phyloP scores from a whole-genome alignment of 2,888 invertebrate genomes.

The Phengaris arion region DNA sequence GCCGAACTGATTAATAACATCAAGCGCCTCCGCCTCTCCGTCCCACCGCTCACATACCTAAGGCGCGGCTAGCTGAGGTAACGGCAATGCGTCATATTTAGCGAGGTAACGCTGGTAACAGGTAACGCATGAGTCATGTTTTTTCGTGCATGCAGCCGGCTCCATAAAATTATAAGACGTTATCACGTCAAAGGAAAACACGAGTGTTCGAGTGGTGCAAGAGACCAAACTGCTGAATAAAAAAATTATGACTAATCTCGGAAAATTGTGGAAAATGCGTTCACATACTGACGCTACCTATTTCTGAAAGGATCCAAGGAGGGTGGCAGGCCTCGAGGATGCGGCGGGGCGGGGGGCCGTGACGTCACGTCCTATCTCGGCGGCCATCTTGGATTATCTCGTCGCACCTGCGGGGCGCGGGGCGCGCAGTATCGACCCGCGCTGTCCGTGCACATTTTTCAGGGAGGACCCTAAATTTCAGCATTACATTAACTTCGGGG shows the following conservation, averaged over 20 bases:
- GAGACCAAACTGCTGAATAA: too few species aligned
- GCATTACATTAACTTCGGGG: slow-evolving; percentile 55
- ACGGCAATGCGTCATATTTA: too few species aligned
- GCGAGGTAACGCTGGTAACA: too few species aligned
- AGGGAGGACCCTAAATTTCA: slow-evolving; percentile 48
- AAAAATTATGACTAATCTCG: background rate
- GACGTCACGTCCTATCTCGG: slow-evolving; percentile 81
- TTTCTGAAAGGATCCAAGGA: slow-evolving; percentile 79
- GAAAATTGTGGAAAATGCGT: background rate
- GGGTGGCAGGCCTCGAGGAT: slow-evolving; percentile 75
- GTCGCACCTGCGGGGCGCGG: slow-evolving; percentile 77
- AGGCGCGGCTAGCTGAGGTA: too few species aligned
- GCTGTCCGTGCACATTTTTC: slow-evolving; percentile 71
- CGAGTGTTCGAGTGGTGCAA: too few species aligned
- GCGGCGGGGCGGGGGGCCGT: slow-evolving; percentile 60
- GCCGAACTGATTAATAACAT: too few species aligned
- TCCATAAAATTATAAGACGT: too few species aligned
- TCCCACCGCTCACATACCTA: too few species aligned
- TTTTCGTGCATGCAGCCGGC: too few species aligned
- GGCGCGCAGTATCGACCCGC: slow-evolving; percentile 68
- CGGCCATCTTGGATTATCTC: slow-evolving; percentile 81
- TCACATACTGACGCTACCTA: slow-evolving; percentile 55
- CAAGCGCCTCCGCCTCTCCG: too few species aligned
- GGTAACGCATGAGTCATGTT: too few species aligned
- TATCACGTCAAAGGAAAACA: too few species aligned